phyloP scores from a whole-genome alignment of 1,140 invertebrate species.

The Drosophila trapezifrons region DNA sequence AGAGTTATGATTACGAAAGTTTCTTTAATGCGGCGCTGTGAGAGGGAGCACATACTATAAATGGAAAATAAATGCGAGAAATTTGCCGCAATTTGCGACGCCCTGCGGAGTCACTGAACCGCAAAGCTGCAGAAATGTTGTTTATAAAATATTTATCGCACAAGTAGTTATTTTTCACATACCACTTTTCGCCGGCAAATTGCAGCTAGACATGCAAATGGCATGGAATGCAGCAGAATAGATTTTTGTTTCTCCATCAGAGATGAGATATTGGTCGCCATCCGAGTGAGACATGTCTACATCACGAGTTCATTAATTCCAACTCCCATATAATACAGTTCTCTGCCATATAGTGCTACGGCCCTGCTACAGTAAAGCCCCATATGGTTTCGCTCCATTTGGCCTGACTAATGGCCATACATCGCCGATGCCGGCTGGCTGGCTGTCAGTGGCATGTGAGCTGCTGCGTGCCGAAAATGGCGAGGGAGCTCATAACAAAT shows the following conservation, averaged over 20 bases:
- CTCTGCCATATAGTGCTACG: slow-evolving; percentile 1
- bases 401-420: slow-evolving; percentile 60
- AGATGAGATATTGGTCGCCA: slow-evolving; percentile 48
- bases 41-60: slow-evolving; percentile 28
- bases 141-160: slow-evolving; percentile 66
- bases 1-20: slow-evolving; percentile 79
- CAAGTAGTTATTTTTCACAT: slow-evolving; percentile 24
- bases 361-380: slow-evolving; percentile 8
- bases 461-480: slow-evolving; percentile 42
- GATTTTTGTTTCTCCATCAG: background rate
- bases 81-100: slow-evolving; percentile 67
- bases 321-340: slow-evolving; percentile 26
- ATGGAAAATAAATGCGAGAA: slow-evolving; percentile 64
- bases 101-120: slow-evolving; percentile 65
- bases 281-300: slow-evolving; percentile 64
- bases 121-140: slow-evolving; percentile 57
- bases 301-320: slow-evolving; percentile 76
- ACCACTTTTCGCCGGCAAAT: slow-evolving; percentile 45
- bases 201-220: slow-evolving; percentile 63
- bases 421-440: slow-evolving; percentile 16
- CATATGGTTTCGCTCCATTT: slow-evolving; percentile 58
- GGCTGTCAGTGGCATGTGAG: slow-evolving; percentile 33
- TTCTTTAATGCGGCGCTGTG: slow-evolving; percentile 54
- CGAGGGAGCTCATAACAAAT: slow-evolving; percentile 67
- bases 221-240: slow-evolving; percentile 36